A percentile compares a stretch with the other conserved stretches of the same genome.
Conservation (phyloP, 2,888 invertebrate genomes). For the Taenaris catops region DNA sequence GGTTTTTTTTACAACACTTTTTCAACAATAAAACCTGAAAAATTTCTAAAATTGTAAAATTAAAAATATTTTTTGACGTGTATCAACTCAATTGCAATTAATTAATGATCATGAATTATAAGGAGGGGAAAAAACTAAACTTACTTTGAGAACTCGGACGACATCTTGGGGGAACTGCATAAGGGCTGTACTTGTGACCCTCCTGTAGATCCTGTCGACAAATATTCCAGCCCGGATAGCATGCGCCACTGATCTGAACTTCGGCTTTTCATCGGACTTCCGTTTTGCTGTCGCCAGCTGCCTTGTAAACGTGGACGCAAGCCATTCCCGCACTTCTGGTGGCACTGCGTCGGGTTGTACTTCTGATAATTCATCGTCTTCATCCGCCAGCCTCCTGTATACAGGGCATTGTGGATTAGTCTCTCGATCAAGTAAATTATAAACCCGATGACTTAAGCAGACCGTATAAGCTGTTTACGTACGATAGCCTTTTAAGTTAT, state of each 20-base stretch:
- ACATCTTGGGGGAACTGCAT: constrained; percentile 95
- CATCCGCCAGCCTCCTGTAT: constrained; percentile 88
- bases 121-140: constrained; percentile 24
- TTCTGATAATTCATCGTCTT: constrained; percentile 97
- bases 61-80: too few relatives aligned
- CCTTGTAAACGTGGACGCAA: constrained; percentile 96
- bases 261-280: constrained; percentile 89
- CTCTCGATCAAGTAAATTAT: neutral
- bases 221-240: constrained; percentile 98
- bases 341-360: constrained; percentile 98
- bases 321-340: constrained; percentile 97
- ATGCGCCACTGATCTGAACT: constrained; percentile 97
- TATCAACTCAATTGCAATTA: too few relatives aligned
- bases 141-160: constrained; percentile 91
- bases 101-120: too few relatives aligned
- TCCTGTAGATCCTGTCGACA: constrained; percentile 95
- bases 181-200: constrained; percentile 87
- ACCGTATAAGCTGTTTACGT: constrained; percentile 13
- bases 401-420: constrained; percentile 28
- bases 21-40: too few relatives aligned
- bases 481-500: neutral
- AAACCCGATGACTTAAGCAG: constrained; percentile 6
- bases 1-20: too few relatives aligned
- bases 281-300: constrained; percentile 89
- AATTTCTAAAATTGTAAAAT: too few relatives aligned